These are phyloP conservation scores for Martes martes DNA, from an alignment of 2,113 vertebrate genomes.

Conservation along the genomic window DNA sequence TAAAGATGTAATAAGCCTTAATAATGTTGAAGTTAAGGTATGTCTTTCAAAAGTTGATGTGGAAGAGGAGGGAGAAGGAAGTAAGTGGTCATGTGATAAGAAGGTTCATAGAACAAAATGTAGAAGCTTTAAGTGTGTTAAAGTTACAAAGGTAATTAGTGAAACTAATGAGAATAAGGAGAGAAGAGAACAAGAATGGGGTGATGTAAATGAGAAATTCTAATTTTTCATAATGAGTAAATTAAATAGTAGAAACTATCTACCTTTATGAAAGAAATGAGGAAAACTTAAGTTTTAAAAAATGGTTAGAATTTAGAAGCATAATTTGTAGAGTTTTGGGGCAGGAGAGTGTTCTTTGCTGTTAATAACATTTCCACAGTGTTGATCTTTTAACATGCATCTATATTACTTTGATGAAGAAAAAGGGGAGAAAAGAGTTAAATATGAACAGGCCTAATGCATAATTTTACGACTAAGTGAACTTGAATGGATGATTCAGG, in stretches of 20 bases:
- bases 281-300: neutral
- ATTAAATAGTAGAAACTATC: neutral
- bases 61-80: neutral
- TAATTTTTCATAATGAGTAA: slow-evolving; percentile 32
- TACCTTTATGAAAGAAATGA: neutral
- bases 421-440: neutral
- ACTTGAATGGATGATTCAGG: neutral
- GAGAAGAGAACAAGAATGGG: neutral
- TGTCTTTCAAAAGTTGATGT: neutral
- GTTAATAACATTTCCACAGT: neutral
- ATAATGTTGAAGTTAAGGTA: neutral
- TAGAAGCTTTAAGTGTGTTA: neutral
- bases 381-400: neutral
- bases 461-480: slow-evolving; percentile 31
- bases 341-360: neutral
- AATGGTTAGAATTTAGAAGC: neutral
- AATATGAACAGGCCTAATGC: neutral
- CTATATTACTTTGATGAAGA: slow-evolving; percentile 6
- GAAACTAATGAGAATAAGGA: neutral
- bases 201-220: neutral
- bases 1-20: neutral
- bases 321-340: neutral
- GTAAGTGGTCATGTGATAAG: neutral
- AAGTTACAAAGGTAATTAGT: neutral
- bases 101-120: neutral